Conservation (phyloP, 2,113 vertebrate species). For the Chaenocephalus aceratus region DNA sequence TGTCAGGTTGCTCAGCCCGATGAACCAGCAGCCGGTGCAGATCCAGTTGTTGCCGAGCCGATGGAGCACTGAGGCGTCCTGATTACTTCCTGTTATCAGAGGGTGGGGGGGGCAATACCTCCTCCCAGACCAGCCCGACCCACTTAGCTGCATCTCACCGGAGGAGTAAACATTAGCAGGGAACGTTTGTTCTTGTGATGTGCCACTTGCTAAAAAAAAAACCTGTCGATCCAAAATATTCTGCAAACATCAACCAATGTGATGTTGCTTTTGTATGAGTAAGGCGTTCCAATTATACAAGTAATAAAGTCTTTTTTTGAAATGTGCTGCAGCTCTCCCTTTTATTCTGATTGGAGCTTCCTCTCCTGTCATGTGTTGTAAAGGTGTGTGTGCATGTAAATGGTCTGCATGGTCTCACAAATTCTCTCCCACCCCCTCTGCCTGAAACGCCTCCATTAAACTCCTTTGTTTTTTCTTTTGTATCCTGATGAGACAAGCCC, state of each 20-base stretch:
- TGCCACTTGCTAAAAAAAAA: slow-evolving; percentile 52
- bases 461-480: too few relatives aligned
- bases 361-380: too few relatives aligned
- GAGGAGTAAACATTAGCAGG: slow-evolving; percentile 21
- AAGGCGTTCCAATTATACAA: slow-evolving; percentile 62
- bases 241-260: slow-evolving; percentile 53
- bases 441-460: too few relatives aligned
- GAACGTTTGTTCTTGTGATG: slow-evolving; percentile 38
- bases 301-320: slow-evolving; percentile 78
- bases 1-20: slow-evolving; percentile 87
- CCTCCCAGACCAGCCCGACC: slow-evolving; percentile 42
- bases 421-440: too few relatives aligned
- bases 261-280: slow-evolving; percentile 80
- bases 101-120: neutral
- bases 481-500: too few relatives aligned
- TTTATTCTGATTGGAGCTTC: neutral
- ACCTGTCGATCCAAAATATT: slow-evolving; percentile 49
- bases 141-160: slow-evolving; percentile 17
- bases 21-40: slow-evolving; percentile 82
- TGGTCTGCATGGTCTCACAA: too few relatives aligned
- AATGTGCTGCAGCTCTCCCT: slow-evolving; percentile 53
- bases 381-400: too few relatives aligned
- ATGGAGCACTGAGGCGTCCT: slow-evolving; percentile 92
- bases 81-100: slow-evolving; percentile 18
- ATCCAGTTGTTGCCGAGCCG: slow-evolving; percentile 88